Conservation (phyloP, 1,140 invertebrate genomes). For the Cyphomyrmex costatus region DNA sequence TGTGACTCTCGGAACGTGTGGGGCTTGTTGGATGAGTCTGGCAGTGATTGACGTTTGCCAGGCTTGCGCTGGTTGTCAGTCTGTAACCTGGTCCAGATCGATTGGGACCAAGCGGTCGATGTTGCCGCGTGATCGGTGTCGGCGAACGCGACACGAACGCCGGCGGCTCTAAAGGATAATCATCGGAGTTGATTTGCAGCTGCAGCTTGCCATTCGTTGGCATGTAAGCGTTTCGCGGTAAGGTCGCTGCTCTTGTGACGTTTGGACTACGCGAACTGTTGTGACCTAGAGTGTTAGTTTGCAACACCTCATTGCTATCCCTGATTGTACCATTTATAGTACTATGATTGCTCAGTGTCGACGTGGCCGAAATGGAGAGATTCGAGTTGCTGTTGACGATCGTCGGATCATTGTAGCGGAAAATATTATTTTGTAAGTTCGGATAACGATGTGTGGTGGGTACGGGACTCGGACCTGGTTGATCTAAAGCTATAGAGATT, state of each 20-base stretch:
- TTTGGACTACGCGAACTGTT: slow-evolving; percentile 83
- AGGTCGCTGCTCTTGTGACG: slow-evolving; percentile 89
- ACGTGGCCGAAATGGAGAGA: slow-evolving; percentile 85
- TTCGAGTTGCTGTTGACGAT: slow-evolving; percentile 87
- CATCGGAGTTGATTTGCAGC: slow-evolving; percentile 85
- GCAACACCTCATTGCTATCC: slow-evolving; percentile 83
- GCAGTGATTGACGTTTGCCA: slow-evolving; percentile 87
- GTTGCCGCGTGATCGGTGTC: slow-evolving; percentile 85
- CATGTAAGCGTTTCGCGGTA: slow-evolving; percentile 91
- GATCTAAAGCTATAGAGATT: slow-evolving; percentile 87
- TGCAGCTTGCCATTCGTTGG: slow-evolving; percentile 85
- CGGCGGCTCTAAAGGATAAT: slow-evolving; percentile 87
- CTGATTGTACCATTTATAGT: slow-evolving; percentile 84
- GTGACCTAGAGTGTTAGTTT: slow-evolving; percentile 85
- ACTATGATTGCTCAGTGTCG: slow-evolving; percentile 85
- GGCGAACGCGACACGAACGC: slow-evolving; percentile 88
- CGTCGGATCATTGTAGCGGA: slow-evolving; percentile 90
- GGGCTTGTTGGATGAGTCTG: slow-evolving; percentile 83
- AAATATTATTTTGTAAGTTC: slow-evolving; percentile 88
- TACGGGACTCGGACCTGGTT: slow-evolving; percentile 84
- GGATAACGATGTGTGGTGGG: slow-evolving; percentile 83
- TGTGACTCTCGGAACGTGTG: slow-evolving; percentile 85
- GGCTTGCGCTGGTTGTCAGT: slow-evolving; percentile 86
- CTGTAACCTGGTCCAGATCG: slow-evolving; percentile 81
- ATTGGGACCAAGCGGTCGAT: slow-evolving; percentile 78